These are phyloP conservation scores for Hafferia zeledoni DNA, from an alignment of 2,797 vertebrate species.

Conservation along the genomic window DNA sequence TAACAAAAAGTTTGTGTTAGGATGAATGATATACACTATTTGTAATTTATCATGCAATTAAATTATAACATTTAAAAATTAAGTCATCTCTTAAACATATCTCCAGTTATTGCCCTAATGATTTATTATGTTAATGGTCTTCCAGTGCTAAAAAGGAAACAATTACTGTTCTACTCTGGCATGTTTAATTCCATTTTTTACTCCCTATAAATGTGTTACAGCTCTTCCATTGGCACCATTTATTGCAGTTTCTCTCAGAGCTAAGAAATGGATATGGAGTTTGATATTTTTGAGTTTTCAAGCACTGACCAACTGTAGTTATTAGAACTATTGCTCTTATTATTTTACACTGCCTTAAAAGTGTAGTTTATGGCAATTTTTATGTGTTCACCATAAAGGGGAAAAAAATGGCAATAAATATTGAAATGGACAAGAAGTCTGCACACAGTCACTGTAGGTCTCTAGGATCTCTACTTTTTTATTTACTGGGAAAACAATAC, in stretches of 20 bases:
- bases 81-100: slow-evolving; percentile 1
- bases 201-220: slow-evolving; percentile 66
- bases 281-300: slow-evolving; percentile 71
- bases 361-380: slow-evolving; percentile 20
- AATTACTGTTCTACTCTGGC: slow-evolving; percentile 54
- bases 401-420: neutral
- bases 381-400: neutral
- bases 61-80: slow-evolving; percentile 51
- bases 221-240: slow-evolving; percentile 67
- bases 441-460: neutral
- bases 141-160: slow-evolving; percentile 46
- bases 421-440: neutral
- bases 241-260: slow-evolving; percentile 63
- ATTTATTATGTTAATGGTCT: slow-evolving; percentile 67
- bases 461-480: neutral
- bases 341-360: slow-evolving; percentile 52
- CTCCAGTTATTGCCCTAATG: slow-evolving; percentile 49
- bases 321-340: slow-evolving; percentile 65
- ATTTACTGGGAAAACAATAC: neutral
- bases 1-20: neutral
- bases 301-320: slow-evolving; percentile 60
- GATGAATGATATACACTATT: neutral
- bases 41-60: slow-evolving; percentile 28
- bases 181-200: slow-evolving; percentile 60
- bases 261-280: slow-evolving; percentile 71